Evolutionary conservation across 1,140 invertebrate genomes (phyloP), one percentile per base, ranked within the genome.

Genomic region (Trichonephila inaurata): DNA sequence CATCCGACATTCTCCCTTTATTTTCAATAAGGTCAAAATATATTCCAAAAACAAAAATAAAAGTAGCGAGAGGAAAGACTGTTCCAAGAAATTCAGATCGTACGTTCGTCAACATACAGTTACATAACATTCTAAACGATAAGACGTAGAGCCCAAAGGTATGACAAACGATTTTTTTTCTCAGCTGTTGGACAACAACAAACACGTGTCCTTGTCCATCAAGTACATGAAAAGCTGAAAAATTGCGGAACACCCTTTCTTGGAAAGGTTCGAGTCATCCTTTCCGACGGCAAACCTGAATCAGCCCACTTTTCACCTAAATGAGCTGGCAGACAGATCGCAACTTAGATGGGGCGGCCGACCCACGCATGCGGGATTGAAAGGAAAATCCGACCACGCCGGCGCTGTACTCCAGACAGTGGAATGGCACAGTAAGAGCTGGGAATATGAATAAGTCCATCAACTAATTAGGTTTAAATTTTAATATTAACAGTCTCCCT

Each of bases 341-440:
- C 28, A 77, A 77, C 28, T 33, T 33, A 1, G 28, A 18, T 77
- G 21, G 66, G 66, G 66, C 66, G 66, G 66, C 24, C 66, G 66
- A 69, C 72, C 72, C 72, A 77, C 72, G 14, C 33, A 77, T 77
- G 72, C 72, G 72, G 6, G 33, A 69, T 51, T 69, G 66, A 69
- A 24, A 18, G 24, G 18, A 21, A 64, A 64, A 18, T 6, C 62
- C 5, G 4, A 33, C 24, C 72, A 40, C 72, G 72, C 72, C 24
- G 24, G 28, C 72, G 72, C 33, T 19, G 16, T 19, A 51, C 51
- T 10, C 51, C 7, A 51, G 51, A 51, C 51, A 51, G 51, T 51
- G 10, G 0, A 51, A 7, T 5, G 5, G 51, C 10, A 51, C 7
- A 51, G 51, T 51, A 51, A 51, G 10, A 51, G 10, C 51, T 51